phyloP scores from a whole-genome alignment of 92 coral and sea anemone species.

The Heteractis magnifica region DNA sequence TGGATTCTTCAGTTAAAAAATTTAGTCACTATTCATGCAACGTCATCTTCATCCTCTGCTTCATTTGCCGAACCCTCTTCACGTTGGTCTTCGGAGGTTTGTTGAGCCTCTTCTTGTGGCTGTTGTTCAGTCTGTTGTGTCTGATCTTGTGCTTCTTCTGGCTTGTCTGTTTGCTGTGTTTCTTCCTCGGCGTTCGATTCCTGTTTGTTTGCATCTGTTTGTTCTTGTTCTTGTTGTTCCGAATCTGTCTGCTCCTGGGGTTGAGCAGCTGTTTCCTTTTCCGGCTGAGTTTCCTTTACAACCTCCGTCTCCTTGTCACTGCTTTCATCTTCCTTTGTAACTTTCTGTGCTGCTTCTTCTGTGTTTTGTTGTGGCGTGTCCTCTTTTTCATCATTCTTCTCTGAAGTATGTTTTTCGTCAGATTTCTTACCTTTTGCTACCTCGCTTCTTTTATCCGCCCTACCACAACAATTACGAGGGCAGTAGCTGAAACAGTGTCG shows the following conservation, averaged over 20 bases:
- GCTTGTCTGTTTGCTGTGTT: constrained; percentile 4
- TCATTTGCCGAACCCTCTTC: constrained; percentile 34
- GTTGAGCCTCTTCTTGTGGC: constrained; percentile 5
- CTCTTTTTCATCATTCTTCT: constrained; percentile 21
- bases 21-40: neutral
- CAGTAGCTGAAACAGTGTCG: constrained; percentile 77
- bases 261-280: constrained; percentile 28
- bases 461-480: constrained; percentile 77
- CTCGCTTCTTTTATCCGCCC: constrained; percentile 60
- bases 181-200: constrained; percentile 3
- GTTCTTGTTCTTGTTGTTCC: neutral
- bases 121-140: constrained; percentile 10
- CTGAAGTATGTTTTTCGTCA: constrained; percentile 23
- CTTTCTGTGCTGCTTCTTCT: constrained; percentile 4
- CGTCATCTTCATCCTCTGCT: constrained; percentile 10
- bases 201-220: neutral
- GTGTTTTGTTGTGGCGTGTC: constrained; percentile 6
- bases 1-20: neutral
- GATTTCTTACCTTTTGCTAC: constrained; percentile 21
- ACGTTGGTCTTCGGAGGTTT: constrained; percentile 27
- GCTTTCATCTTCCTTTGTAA: constrained; percentile 4
- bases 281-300: neutral
- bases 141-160: constrained; percentile 6
- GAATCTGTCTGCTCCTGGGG: neutral
- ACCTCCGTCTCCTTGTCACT: neutral